Base-by-base conservation (phyloP, 2,888 invertebrate genomes). In the Drosophila lutescens region DNA sequence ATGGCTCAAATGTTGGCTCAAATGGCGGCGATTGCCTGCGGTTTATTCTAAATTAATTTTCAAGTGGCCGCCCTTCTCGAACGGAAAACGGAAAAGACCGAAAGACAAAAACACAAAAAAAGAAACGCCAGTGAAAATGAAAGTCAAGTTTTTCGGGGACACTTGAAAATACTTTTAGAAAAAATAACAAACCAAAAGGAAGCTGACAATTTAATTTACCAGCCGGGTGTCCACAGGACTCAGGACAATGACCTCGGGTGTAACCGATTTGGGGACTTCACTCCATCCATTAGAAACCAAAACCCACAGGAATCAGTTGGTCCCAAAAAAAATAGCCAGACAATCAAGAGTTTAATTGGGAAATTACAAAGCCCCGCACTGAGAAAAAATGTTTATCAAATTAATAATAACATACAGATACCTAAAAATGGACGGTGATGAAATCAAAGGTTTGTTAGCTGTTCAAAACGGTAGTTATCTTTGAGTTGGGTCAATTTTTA, bases 1-100 rank as follows among this genome's bases (percentile, higher is more conserved):
- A n/a, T n/a, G n/a, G n/a, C n/a, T n/a, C n/a, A n/a, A n/a, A 20
- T 23, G 46, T 26, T 53, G 46, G 23, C 40, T 38, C 36, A 15
- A 65, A 55, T 54, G 53, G 51, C 56, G 69, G 63, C 72, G 41
- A 81, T 68, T 67, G 84, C 81, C 84, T 75, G 81, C 72, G 84
- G 84, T 77, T 79, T 71, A 46, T 57, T 80, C 63, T 46, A 83
- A 78, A 80, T 80, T 75, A 83, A 80, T 75, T 83, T 80, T 80
- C 75, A 76, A 81, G 71, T 76, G 74, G 67, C 76, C 62, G 44
- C 26, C 47, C 46, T 26, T 26, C 17, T 26, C 7, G 32, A 49
- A 47, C 30, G 30, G 30, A 41, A 46, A 49, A 47, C 30, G 30
- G 30, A 41, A 46, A 46, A n/a, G 26, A 46, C 26, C 46, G 32